phyloP scores from a whole-genome alignment of 2,113 vertebrate genomes.

The Brienomyrus longianalis region DNA sequence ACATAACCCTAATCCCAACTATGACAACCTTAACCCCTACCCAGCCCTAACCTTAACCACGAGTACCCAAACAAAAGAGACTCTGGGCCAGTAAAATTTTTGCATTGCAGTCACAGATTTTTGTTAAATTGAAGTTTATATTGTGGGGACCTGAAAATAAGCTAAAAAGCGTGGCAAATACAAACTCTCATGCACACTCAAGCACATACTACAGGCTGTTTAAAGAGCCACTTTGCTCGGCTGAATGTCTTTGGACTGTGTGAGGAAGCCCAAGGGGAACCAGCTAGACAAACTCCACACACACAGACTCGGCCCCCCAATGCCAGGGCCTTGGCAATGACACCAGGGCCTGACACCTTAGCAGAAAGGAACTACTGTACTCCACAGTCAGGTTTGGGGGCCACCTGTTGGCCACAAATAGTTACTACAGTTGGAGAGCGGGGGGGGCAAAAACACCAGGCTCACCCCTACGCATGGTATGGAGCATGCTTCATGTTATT shows the following conservation, averaged over 20 bases:
- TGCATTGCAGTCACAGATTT: neutral
- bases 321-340: neutral
- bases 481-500: neutral
- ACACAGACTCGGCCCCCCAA: neutral
- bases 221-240: neutral
- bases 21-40: too few relatives aligned
- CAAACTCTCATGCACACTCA: neutral
- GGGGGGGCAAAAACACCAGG: neutral
- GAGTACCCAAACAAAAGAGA: neutral
- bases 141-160: neutral
- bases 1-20: too few relatives aligned
- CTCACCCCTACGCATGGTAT: neutral
- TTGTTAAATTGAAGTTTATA: neutral
- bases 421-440: neutral
- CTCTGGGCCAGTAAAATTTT: neutral
- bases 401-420: neutral
- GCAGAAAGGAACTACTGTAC: neutral
- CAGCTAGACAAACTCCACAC: neutral
- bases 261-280: neutral
- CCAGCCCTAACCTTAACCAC: neutral
- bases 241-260: neutral
- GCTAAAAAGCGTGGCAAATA: neutral
- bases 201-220: neutral
- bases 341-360: neutral
- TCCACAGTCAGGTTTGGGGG: neutral